Evolutionary conservation across 2,113 vertebrate species (phyloP).

Genomic region (Atherinomorus stipes): DNA sequence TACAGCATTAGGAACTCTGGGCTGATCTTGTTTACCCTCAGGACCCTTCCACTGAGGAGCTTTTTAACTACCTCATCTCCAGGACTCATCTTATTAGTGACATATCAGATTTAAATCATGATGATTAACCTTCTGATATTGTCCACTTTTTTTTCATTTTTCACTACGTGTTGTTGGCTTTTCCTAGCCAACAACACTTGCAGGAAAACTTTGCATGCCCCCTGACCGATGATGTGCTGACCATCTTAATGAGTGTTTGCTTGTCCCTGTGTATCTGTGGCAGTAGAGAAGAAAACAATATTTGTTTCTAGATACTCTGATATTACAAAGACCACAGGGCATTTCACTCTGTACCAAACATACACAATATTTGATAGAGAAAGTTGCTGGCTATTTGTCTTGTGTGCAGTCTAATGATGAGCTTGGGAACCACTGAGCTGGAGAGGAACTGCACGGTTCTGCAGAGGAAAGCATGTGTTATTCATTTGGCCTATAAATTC

Average conservation of each 20-base stretch:
- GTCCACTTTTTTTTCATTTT: too few relatives aligned
- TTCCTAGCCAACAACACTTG: too few relatives aligned
- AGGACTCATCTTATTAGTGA: too few relatives aligned
- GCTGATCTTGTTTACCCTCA: too few relatives aligned
- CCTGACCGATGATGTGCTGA: too few relatives aligned
- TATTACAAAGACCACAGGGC: slow-evolving; percentile 17
- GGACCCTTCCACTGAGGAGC: too few relatives aligned
- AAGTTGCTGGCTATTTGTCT: slow-evolving; percentile 28
- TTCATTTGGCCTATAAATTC: slow-evolving; percentile 16
- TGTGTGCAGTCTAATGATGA: slow-evolving; percentile 14
- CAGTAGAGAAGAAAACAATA: neutral
- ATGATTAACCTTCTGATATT: too few relatives aligned
- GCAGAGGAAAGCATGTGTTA: neutral
- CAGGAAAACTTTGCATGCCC: too few relatives aligned
- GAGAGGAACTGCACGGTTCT: neutral
- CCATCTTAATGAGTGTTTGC: slow-evolving; percentile 25
- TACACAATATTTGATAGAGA: slow-evolving; percentile 28
- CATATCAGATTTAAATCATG: too few relatives aligned
- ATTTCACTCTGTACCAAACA: slow-evolving; percentile 5
- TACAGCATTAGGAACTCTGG: too few relatives aligned
- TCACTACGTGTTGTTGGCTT: too few relatives aligned
- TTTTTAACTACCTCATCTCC: too few relatives aligned
- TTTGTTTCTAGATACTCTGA: slow-evolving; percentile 27
- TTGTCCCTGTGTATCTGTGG: neutral
- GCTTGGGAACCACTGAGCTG: neutral